Conservation (phyloP, 2,797 vertebrate genomes). For the Falco novaeseelandiae region DNA sequence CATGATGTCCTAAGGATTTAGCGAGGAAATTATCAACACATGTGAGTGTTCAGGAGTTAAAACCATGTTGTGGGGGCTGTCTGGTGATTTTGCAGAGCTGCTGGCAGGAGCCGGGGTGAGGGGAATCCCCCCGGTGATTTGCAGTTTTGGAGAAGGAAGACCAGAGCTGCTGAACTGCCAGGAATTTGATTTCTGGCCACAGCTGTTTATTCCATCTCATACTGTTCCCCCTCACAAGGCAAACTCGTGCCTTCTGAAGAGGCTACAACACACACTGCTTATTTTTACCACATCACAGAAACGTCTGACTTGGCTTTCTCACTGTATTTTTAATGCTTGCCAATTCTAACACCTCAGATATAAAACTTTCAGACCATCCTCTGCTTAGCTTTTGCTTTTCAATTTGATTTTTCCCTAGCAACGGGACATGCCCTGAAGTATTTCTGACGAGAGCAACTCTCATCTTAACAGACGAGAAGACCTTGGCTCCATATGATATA, state of each 20-base stretch:
- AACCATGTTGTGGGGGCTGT: constrained; percentile 23
- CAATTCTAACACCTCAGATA: constrained; percentile 70
- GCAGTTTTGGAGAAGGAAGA: constrained; percentile 64
- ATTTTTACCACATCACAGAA: constrained; percentile 61
- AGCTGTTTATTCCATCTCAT: constrained; percentile 75
- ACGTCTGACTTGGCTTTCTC: constrained; percentile 12
- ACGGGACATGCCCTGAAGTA: constrained; percentile 5
- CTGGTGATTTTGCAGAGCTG: constrained; percentile 67
- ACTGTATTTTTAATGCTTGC: constrained; percentile 42
- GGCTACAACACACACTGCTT: constrained; percentile 60
- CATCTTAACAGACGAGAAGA: constrained; percentile 7
- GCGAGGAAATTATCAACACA: background rate
- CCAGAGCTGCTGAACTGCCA: constrained; percentile 59
- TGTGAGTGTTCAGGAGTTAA: background rate
- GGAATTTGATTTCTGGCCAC: constrained; percentile 71
- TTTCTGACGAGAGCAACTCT: constrained; percentile 16
- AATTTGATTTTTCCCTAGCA: constrained; percentile 52
- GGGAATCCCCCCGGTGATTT: constrained; percentile 73
- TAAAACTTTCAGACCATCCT: constrained; percentile 39
- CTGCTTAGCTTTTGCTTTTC: constrained; percentile 28
- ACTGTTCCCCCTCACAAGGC: constrained; percentile 41
- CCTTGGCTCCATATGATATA: constrained; percentile 38
- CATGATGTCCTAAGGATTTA: background rate
- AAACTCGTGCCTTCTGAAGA: constrained; percentile 57
- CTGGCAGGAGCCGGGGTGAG: constrained; percentile 32